Evolutionary conservation across 2,113 vertebrate genomes (phyloP), one percentile per base, ranked within the genome.

Genomic region (Tamias sibiricus): DNA sequence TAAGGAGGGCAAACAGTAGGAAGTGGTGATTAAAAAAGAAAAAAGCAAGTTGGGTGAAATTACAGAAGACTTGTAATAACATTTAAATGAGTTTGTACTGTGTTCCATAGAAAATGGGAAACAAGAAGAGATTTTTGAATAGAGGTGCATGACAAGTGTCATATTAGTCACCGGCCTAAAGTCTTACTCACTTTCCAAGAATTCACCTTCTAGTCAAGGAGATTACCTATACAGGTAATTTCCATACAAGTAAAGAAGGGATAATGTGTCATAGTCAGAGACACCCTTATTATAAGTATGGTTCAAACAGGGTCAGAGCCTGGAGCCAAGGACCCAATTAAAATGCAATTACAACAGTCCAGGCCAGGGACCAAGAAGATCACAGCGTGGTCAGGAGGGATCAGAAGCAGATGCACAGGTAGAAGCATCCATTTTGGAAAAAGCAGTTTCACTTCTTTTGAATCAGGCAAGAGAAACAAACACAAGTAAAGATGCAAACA

Each of bases 391-490:
- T 22, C 54, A 40, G 19, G 7, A 20, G 0, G 26, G 54, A 35
- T 8, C 6, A 14, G 52, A 62, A 49, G 44, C 72, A n/a, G 69
- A 35, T 2, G 14, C 62, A n/a, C 52, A 86, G 54, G 30, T 32
- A 62, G 47, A 75, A 44, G 4, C 47, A 54, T 72, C 87, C 37
- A 37, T 82, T 82, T 68, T 13, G 0, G 35, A 24, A 92, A 89
- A 87, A 14, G 20, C 1, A 62, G 37, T n/a, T 87, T 76, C 20
- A 26, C 19, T 42, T 76, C 11, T 76, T 42, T 66, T 90, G 49
- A 95, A 94, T 79, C 8, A 71, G 76, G 9, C 59, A 52, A 81
- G 59, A 92, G 37, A 84, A 87, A 83, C 9, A 87, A 87, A 20
- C 11, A 69, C 20, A 84, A 35, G 40, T 57, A 64, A 86, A 88